Evolutionary conservation across 2,113 vertebrate species (phyloP).

Genomic region (Stegastes partitus): DNA sequence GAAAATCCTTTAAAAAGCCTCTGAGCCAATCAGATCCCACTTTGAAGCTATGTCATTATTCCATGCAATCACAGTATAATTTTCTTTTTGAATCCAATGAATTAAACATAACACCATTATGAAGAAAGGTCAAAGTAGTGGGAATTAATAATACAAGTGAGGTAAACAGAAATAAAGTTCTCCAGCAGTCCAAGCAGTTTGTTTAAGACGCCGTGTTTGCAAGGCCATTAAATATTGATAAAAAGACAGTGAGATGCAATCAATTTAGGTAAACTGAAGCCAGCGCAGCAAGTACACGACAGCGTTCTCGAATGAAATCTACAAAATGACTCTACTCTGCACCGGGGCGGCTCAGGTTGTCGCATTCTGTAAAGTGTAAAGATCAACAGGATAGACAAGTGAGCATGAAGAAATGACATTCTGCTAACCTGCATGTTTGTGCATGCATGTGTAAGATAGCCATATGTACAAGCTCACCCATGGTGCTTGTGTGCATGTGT

Average conservation of each 20-base stretch:
- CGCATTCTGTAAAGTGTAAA: neutral
- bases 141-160: slow-evolving; percentile 28
- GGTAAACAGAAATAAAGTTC: slow-evolving; percentile 28
- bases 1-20: neutral
- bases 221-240: slow-evolving; percentile 50
- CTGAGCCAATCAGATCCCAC: neutral
- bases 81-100: slow-evolving; percentile 21
- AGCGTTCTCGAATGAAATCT: neutral
- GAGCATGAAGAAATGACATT: neutral
- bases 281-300: neutral
- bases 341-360: neutral
- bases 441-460: neutral
- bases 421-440: slow-evolving; percentile 8
- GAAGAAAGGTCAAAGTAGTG: neutral
- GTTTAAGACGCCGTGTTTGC: neutral
- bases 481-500: neutral
- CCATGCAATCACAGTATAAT: neutral
- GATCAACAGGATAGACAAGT: neutral
- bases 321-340: neutral
- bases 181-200: slow-evolving; percentile 12
- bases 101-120: slow-evolving; percentile 33
- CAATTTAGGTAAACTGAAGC: neutral
- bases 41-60: neutral
- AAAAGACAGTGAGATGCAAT: slow-evolving; percentile 30
- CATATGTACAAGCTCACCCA: neutral